Evolutionary conservation across 2,888 invertebrate genomes (phyloP).

Genomic region (Parapristionchus giblindavisi): DNA sequence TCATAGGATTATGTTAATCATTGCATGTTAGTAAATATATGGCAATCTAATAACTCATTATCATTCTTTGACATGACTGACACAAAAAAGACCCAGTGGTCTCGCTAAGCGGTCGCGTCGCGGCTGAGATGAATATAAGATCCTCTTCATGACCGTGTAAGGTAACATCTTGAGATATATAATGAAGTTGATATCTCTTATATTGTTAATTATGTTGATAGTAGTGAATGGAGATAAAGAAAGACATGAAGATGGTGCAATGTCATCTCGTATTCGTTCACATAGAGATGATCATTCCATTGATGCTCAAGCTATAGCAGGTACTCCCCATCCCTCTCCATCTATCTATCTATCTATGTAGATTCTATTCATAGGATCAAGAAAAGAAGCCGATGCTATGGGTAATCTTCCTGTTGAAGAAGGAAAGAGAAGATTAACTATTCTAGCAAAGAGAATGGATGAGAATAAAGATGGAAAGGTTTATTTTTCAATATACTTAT

Average conservation of each 20-base stretch:
- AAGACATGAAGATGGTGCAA: constrained; percentile 27
- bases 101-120: neutral
- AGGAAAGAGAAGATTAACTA: constrained; percentile 80
- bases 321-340: neutral
- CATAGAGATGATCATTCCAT: constrained; percentile 32
- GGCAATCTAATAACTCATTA: neutral
- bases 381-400: constrained; percentile 89
- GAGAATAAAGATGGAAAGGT: constrained; percentile 35
- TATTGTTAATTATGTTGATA: neutral
- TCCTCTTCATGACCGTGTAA: too few species aligned
- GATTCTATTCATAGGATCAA: constrained; percentile 77
- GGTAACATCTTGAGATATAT: too few species aligned
- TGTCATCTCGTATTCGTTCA: constrained; percentile 7
- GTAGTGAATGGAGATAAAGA: constrained; percentile 34
- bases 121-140: too few species aligned
- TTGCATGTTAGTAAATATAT: neutral
- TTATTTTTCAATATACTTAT: neutral
- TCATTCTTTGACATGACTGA: neutral
- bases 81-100: neutral
- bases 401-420: constrained; percentile 87
- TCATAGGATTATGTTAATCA: neutral
- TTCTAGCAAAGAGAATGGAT: constrained; percentile 86
- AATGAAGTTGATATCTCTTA: constrained; percentile 5
- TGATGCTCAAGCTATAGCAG: constrained; percentile 23
- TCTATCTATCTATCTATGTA: neutral